These are phyloP conservation scores for Scatophagus argus DNA, from an alignment of 2,113 vertebrate genomes.

Conservation along the genomic window DNA sequence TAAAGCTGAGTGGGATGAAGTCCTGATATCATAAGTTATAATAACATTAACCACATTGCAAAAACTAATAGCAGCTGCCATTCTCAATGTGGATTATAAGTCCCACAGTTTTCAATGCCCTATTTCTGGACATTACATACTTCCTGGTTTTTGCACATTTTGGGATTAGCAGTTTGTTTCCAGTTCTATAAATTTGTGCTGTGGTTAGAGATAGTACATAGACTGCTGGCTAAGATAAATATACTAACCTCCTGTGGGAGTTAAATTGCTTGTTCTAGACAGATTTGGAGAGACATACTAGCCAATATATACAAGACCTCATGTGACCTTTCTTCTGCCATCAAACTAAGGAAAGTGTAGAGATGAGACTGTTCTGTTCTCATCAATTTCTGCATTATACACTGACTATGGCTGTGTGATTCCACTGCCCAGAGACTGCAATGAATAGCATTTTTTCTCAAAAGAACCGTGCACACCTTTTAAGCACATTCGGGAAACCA, in stretches of 20 bases:
- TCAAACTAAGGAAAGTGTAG: neutral
- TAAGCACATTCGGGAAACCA: constrained; percentile 34
- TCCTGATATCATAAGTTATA: neutral
- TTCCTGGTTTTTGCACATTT: constrained; percentile 37
- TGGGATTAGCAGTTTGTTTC: constrained; percentile 34
- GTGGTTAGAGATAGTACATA: constrained; percentile 28
- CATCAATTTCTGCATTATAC: neutral
- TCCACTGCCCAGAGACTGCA: neutral
- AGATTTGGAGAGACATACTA: neutral
- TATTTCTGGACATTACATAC: constrained; percentile 30
- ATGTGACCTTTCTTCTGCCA: neutral
- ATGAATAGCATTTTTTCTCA: neutral
- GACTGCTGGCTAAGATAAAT: constrained; percentile 44
- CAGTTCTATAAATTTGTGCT: constrained; percentile 32
- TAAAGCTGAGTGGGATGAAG: neutral
- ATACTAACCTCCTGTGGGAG: constrained; percentile 9
- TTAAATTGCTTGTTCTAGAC: constrained; percentile 9
- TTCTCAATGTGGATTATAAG: constrained; percentile 10
- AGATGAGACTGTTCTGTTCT: neutral
- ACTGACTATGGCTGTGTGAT: neutral
- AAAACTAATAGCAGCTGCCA: constrained; percentile 32
- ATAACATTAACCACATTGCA: constrained; percentile 18
- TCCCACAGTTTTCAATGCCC: neutral
- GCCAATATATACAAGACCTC: neutral
- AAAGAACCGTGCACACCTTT: neutral